phyloP scores from a whole-genome alignment of 2,797 vertebrate species.

The Sebastiscus albofasciatus region DNA sequence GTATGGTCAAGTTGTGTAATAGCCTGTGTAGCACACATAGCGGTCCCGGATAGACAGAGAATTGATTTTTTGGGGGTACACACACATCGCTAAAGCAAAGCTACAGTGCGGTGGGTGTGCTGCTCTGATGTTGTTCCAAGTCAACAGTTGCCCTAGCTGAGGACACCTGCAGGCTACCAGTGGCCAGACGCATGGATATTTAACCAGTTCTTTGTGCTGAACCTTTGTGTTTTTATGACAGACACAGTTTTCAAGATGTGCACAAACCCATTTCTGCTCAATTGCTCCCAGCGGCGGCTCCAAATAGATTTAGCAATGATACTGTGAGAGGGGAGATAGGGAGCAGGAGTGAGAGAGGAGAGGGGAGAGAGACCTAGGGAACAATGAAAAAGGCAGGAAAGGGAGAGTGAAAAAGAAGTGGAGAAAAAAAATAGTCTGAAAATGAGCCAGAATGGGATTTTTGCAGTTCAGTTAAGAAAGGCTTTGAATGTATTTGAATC shows the following conservation, averaged over 20 bases:
- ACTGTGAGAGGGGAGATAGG: slow-evolving; percentile 70
- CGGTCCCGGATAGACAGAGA: slow-evolving; percentile 50
- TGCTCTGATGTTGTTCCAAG: slow-evolving; percentile 70
- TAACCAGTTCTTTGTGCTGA: slow-evolving; percentile 80
- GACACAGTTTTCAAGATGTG: slow-evolving; percentile 83
- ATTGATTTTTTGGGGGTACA: slow-evolving; percentile 55
- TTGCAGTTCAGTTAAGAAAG: slow-evolving; percentile 81
- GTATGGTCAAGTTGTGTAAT: slow-evolving; percentile 59
- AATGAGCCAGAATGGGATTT: slow-evolving; percentile 77
- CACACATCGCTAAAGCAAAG: slow-evolving; percentile 59
- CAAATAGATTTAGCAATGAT: slow-evolving; percentile 88
- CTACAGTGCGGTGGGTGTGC: slow-evolving; percentile 50
- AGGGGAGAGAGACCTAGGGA: slow-evolving; percentile 67
- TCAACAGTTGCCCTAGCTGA: slow-evolving; percentile 68
- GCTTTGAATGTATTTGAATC: slow-evolving; percentile 85
- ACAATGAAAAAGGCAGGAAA: slow-evolving; percentile 43
- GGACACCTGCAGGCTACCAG: slow-evolving; percentile 71
- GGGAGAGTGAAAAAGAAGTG: slow-evolving; percentile 40
- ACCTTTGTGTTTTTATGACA: slow-evolving; percentile 84
- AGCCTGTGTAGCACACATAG: slow-evolving; percentile 48
- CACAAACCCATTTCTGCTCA: slow-evolving; percentile 85
- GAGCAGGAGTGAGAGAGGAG: slow-evolving; percentile 63
- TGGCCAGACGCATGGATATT: slow-evolving; percentile 76
- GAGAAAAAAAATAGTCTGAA: slow-evolving; percentile 57
- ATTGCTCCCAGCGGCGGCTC: slow-evolving; percentile 84